Conservation (phyloP, 2,888 invertebrate species). For the Notocelia uddmanniana region DNA sequence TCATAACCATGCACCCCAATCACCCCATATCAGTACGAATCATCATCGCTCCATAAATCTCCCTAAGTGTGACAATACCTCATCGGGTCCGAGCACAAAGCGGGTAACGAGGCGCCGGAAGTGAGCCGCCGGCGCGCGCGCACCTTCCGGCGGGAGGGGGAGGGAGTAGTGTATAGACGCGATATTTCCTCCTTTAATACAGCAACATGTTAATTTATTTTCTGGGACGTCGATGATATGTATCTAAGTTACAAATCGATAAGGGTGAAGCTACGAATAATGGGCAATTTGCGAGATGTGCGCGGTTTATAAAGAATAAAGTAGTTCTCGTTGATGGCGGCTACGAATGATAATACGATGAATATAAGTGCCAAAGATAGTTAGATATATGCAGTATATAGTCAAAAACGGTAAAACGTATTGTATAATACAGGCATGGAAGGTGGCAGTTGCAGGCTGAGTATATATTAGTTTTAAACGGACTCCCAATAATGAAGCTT, state of each 20-base stretch:
- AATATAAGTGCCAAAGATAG: too few species aligned
- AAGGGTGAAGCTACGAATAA: not conserved
- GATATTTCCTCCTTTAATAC: slow-evolving; percentile 39
- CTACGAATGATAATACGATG: too few species aligned
- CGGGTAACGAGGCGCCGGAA: slow-evolving; percentile 47
- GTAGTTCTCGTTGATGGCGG: too few species aligned
- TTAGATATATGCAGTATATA: too few species aligned
- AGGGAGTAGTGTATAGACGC: slow-evolving; percentile 23
- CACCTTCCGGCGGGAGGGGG: slow-evolving; percentile 59
- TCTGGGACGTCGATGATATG: slow-evolving; percentile 12
- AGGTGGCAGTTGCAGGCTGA: too few species aligned
- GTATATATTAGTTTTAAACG: too few species aligned
- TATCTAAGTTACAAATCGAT: too few species aligned
- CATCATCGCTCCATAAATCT: slow-evolving; percentile 37
- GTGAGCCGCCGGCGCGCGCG: slow-evolving; percentile 60
- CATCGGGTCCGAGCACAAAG: slow-evolving; percentile 45
- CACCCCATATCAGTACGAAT: slow-evolving; percentile 23
- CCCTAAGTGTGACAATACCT: slow-evolving; percentile 44
- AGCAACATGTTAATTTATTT: slow-evolving; percentile 40
- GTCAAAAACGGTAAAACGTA: too few species aligned
- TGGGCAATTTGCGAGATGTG: too few species aligned
- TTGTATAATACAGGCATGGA: too few species aligned
- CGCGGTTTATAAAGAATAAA: too few species aligned
- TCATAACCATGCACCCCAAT: slow-evolving; percentile 19
- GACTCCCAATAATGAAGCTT: too few species aligned